Evolutionary conservation across 2,113 vertebrate genomes (phyloP).

Genomic region (Rhabdomys dilectus): DNA sequence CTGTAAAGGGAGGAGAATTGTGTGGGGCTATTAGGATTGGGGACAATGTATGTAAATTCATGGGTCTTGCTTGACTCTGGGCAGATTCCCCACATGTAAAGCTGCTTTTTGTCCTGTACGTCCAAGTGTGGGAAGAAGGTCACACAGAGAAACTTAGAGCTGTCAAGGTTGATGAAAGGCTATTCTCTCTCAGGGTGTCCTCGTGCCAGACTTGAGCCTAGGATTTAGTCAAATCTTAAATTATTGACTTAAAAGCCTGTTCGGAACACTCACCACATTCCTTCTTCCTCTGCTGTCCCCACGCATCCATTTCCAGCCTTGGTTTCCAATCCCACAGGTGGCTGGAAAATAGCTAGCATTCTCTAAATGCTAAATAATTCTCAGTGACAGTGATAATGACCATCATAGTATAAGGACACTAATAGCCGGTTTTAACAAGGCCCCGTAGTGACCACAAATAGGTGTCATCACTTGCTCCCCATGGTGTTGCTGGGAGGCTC

Average conservation of each 20-base stretch:
- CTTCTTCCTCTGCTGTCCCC: not conserved
- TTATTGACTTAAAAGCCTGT: not conserved
- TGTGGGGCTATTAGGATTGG: not conserved
- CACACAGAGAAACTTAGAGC: not conserved
- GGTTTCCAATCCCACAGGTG: not conserved
- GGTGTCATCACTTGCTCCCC: not conserved
- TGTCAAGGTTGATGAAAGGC: not conserved
- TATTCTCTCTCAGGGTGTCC: not conserved
- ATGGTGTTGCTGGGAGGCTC: not conserved
- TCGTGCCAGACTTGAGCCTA: not conserved
- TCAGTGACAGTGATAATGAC: not conserved
- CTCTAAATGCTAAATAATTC: slow-evolving; percentile 44
- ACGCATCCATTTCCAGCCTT: not conserved
- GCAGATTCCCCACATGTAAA: not conserved
- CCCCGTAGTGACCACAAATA: slow-evolving; percentile 1
- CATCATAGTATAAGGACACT: not conserved
- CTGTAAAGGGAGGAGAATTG: not conserved
- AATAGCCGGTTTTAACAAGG: not conserved
- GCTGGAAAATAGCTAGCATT: not conserved
- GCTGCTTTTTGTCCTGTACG: not conserved
- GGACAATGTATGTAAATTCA: not conserved
- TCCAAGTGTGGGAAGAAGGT: not conserved
- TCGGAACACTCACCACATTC: not conserved
- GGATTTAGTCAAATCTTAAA: not conserved
- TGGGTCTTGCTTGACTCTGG: accelerated